A percentile compares a stretch with the other conserved stretches of the same genome.
phyloP scores from a whole-genome alignment of 2,888 invertebrate genomes.

The Drosophila tanythrix region DNA sequence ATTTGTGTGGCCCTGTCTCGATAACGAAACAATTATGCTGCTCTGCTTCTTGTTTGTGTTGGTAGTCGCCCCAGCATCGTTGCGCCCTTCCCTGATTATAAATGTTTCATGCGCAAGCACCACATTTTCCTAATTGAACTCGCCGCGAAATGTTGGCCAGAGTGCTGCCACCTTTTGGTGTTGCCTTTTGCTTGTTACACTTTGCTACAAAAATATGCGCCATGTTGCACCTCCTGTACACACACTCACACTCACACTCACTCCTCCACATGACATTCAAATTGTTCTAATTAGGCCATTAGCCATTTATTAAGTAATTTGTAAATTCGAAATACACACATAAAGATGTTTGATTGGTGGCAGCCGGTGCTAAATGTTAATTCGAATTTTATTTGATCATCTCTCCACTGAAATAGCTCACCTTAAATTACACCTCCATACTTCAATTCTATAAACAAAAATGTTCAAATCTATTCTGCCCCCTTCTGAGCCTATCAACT shows the following conservation, averaged over 20 bases:
- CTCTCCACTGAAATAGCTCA: neutral
- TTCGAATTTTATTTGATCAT: neutral
- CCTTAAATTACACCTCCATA: neutral
- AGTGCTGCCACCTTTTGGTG: constrained; percentile 15
- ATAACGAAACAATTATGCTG: constrained; percentile 75
- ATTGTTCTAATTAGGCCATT: constrained; percentile 46
- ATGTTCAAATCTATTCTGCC: neutral
- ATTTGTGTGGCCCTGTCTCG: constrained; percentile 33
- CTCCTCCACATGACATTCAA: neutral
- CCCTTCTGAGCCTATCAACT: neutral
- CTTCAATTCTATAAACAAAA: neutral
- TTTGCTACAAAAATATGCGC: constrained; percentile 17
- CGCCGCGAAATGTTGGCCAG: constrained; percentile 49
- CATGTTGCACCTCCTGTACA: constrained; percentile 26
- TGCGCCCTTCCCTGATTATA: constrained; percentile 53
- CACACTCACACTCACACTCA: neutral
- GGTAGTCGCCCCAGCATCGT: constrained; percentile 19
- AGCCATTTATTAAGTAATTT: constrained; percentile 23
- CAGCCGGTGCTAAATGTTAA: neutral
- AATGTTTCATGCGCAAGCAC: constrained; percentile 53
- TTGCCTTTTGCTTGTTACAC: constrained; percentile 21
- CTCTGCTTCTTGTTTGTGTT: constrained; percentile 60
- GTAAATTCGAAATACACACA: neutral
- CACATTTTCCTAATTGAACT: constrained; percentile 68
- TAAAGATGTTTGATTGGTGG: neutral